Conservation (phyloP, 2,113 vertebrate species). For the Pituophis catenifer region DNA sequence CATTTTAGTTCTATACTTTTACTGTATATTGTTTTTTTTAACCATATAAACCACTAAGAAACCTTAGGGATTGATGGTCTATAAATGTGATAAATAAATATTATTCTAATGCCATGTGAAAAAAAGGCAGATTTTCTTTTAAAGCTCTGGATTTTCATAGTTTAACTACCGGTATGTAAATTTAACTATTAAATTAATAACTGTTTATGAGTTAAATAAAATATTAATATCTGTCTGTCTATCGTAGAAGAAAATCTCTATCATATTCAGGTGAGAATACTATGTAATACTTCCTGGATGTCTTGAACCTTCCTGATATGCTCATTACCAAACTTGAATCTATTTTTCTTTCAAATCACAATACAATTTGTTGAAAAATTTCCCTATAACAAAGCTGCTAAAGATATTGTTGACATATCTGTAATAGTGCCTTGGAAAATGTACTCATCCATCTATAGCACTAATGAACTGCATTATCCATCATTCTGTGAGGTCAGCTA, state of each 20-base stretch:
- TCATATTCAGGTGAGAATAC: neutral
- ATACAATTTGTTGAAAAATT: conserved; percentile 10
- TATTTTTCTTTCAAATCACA: neutral
- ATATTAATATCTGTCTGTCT: neutral
- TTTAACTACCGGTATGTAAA: neutral
- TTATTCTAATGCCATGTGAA: neutral
- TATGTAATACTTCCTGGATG: neutral
- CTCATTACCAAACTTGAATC: neutral
- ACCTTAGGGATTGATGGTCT: neutral
- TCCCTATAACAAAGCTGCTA: conserved; percentile 71
- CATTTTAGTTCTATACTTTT: neutral
- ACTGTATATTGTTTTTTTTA: neutral
- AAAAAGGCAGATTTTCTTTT: neutral
- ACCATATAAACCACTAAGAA: neutral
- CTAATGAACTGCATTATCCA: neutral
- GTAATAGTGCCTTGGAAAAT: conserved; percentile 76
- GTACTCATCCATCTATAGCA: conserved; percentile 57
- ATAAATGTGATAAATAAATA: neutral
- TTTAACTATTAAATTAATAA: neutral
- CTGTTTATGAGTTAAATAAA: neutral
- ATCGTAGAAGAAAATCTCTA: neutral
- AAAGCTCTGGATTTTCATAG: neutral
- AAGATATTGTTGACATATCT: conserved; percentile 77
- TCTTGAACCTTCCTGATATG: neutral
- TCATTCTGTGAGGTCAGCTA: neutral